Evolutionary conservation across 2,797 vertebrate genomes (phyloP).

Genomic region (Caiman crocodilus): DNA sequence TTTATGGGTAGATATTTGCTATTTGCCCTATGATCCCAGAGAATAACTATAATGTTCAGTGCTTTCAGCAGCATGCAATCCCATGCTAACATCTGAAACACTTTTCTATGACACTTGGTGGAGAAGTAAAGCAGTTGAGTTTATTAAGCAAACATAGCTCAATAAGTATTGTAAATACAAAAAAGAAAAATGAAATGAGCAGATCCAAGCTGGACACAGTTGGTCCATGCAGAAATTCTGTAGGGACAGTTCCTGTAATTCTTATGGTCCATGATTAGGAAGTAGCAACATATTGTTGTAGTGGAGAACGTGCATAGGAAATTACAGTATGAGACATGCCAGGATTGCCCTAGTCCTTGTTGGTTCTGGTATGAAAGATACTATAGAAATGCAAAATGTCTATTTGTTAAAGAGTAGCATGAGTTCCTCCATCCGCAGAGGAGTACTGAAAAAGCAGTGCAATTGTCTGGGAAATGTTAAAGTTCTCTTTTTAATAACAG

Average conservation of each 20-base stretch:
- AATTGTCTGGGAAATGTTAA: neutral
- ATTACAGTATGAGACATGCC: neutral
- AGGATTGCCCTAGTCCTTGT: neutral
- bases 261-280: neutral
- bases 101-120: slow-evolving; percentile 5
- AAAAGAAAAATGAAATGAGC: slow-evolving; percentile 27
- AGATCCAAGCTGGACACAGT: neutral
- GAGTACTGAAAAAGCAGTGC: neutral
- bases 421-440: neutral
- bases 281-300: neutral
- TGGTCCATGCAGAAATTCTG: neutral
- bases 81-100: neutral
- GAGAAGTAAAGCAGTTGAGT: slow-evolving; percentile 39
- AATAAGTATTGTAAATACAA: neutral
- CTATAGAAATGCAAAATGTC: neutral
- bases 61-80: slow-evolving; percentile 33
- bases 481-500: neutral
- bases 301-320: neutral
- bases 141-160: neutral
- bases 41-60: neutral
- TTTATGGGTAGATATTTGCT: neutral
- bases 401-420: neutral
- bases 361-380: neutral
- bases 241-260: slow-evolving; percentile 14
- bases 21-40: neutral